Evolutionary conservation across 2,888 invertebrate species (phyloP).

Genomic region (Drosophila eohydei): DNA sequence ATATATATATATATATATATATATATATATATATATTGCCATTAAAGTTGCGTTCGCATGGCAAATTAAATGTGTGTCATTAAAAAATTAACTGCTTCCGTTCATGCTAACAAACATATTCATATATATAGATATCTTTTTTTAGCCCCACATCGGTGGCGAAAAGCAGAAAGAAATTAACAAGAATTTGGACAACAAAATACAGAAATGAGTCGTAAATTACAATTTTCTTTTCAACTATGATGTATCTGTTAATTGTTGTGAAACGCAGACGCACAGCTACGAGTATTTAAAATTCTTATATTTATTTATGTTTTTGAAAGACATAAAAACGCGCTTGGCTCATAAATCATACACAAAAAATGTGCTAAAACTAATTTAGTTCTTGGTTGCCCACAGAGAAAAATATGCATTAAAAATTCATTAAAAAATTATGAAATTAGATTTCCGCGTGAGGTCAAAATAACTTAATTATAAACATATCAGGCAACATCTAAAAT

Average conservation of each 20-base stretch:
- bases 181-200: conserved; percentile 17
- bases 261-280: conserved; percentile 3
- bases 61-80: conserved; percentile 74
- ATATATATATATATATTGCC: conserved; percentile 27
- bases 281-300: conserved; percentile 17
- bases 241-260: conserved; percentile 18
- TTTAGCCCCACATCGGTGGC: not conserved
- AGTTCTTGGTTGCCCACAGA: conserved; percentile 6
- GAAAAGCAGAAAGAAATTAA: conserved; percentile 12
- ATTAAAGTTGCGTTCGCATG: conserved; percentile 55
- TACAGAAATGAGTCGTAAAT: conserved; percentile 36
- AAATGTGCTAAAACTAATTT: conserved; percentile 15
- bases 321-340: conserved; percentile 24
- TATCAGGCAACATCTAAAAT: not conserved
- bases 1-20: not conserved
- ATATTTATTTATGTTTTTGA: conserved; percentile 24
- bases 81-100: conserved; percentile 79
- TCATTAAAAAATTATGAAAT: conserved; percentile 7
- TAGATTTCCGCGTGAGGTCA: conserved; percentile 11
- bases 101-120: conserved; percentile 51
- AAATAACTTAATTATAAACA: not conserved
- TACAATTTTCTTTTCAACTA: conserved; percentile 11
- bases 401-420: conserved; percentile 3
- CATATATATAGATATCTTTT: not conserved
- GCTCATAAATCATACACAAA: conserved; percentile 35